A percentile compares a stretch with the other conserved stretches of the same genome.
These are phyloP conservation scores for Hycleus cichorii DNA, from an alignment of 1,140 invertebrate species.

Conservation along the genomic window DNA sequence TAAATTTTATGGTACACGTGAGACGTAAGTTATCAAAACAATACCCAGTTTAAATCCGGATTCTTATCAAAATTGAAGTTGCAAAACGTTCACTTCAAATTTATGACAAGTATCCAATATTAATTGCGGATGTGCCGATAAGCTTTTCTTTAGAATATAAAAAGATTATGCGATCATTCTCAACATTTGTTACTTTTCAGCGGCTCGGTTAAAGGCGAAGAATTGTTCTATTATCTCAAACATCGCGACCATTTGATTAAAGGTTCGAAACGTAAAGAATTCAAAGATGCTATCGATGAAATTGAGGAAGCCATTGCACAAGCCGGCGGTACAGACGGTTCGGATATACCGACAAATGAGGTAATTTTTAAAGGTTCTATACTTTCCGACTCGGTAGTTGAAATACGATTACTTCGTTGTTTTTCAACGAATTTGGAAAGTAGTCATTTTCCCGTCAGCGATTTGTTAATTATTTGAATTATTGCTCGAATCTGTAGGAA, in stretches of 20 bases:
- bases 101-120: background rate
- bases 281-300: conserved; percentile 48
- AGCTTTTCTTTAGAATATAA: conserved; percentile 39
- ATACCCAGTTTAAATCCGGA: background rate
- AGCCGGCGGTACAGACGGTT: conserved; percentile 30
- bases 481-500: background rate
- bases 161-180: conserved; percentile 46
- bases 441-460: no score
- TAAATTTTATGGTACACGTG: conserved; percentile 90
- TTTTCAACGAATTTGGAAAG: no score
- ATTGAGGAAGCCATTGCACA: conserved; percentile 36
- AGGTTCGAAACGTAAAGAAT: conserved; percentile 48
- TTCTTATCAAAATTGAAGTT: conserved; percentile 17
- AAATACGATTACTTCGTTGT: no score
- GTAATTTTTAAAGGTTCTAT: background rate
- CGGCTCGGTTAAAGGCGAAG: conserved; percentile 38
- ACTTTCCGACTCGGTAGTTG: no score
- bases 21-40: conserved; percentile 62
- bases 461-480: no score
- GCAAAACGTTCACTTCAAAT: conserved; percentile 1
- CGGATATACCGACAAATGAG: conserved; percentile 1
- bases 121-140: conserved; percentile 42
- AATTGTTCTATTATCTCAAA: conserved; percentile 44
- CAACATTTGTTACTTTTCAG: conserved; percentile 38
- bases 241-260: conserved; percentile 52